Percentiles rank a stretch among this genome's conserved stretches.
Conservation (phyloP, 2,888 invertebrate genomes). For the Pterobdella sp. region DNA sequence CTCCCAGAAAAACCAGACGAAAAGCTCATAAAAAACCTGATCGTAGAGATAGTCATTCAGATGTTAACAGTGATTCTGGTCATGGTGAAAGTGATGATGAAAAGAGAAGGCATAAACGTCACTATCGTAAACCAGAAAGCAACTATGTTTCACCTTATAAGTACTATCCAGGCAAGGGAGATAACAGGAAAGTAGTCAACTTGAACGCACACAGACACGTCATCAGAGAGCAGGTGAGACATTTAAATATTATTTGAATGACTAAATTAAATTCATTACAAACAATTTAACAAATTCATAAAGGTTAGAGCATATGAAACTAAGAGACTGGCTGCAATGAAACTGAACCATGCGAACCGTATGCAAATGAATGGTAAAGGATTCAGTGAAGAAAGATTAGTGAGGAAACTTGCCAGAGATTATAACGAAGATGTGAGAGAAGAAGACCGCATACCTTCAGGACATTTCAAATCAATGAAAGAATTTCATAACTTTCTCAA, state of each 20-base stretch:
- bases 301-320: constrained; percentile 37
- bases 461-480: constrained; percentile 30
- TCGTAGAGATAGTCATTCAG: neutral
- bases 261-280: neutral
- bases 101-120: neutral
- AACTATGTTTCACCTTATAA: constrained; percentile 4
- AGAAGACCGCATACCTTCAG: constrained; percentile 19
- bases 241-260: neutral
- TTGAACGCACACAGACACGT: constrained; percentile 20
- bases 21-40: neutral
- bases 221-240: constrained; percentile 27
- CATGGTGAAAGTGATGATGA: constrained; percentile 6
- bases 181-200: constrained; percentile 19
- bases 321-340: constrained; percentile 35
- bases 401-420: constrained; percentile 30
- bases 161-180: constrained; percentile 11
- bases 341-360: constrained; percentile 32
- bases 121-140: neutral
- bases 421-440: constrained; percentile 30
- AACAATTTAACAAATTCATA: neutral
- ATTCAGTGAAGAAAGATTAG: constrained; percentile 31
- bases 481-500: constrained; percentile 35
- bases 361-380: constrained; percentile 35
- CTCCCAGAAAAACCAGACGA: neutral
- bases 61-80: neutral